phyloP scores from a whole-genome alignment of 2,113 vertebrate species.

The Amblyornis subalaris region DNA sequence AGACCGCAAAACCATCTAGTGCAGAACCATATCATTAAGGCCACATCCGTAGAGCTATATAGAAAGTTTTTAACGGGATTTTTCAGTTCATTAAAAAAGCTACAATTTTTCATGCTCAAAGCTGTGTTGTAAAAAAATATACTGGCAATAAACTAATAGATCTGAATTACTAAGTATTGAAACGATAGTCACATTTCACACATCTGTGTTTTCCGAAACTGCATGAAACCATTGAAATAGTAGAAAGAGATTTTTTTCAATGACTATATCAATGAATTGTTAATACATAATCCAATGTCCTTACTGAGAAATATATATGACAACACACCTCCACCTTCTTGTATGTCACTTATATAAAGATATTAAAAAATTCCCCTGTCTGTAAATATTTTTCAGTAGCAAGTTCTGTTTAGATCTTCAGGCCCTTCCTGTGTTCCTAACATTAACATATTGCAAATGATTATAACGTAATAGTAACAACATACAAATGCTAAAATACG shows the following conservation, averaged over 20 bases:
- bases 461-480: background rate
- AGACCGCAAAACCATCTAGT: background rate
- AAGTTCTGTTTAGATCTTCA: background rate
- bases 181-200: background rate
- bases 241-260: background rate
- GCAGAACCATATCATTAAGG: background rate
- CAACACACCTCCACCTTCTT: background rate
- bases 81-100: constrained; percentile 5
- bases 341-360: background rate
- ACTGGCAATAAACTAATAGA: background rate
- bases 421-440: background rate
- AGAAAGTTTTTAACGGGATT: constrained; percentile 1
- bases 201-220: background rate
- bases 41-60: background rate
- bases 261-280: background rate
- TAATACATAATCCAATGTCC: background rate
- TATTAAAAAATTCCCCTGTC: background rate
- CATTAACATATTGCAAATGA: background rate
- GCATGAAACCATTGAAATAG: background rate
- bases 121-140: background rate
- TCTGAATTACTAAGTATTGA: background rate
- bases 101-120: background rate
- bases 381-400: background rate
- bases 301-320: background rate
- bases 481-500: background rate